Evolutionary conservation across 2,113 vertebrate genomes (phyloP).

Genomic region (Taurulus bubalis): DNA sequence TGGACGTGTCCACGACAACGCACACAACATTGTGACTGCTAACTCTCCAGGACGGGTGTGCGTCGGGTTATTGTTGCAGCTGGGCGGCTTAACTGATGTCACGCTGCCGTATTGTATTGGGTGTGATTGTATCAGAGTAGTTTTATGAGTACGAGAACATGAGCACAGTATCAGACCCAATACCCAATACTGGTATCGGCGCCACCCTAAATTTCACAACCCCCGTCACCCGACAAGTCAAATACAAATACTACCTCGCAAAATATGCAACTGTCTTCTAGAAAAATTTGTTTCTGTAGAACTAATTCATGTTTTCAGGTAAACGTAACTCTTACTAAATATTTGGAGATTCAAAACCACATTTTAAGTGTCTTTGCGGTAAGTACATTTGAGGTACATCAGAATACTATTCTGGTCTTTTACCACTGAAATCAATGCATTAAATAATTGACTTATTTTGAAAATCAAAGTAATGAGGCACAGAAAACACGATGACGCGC

Average conservation of each 20-base stretch:
- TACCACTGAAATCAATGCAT: not conserved
- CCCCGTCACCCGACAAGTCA: not conserved
- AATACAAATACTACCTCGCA: not conserved
- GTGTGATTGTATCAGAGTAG: too few species aligned
- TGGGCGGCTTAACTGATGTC: too few species aligned
- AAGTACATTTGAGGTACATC: not conserved
- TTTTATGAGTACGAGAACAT: too few species aligned
- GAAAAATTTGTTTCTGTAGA: slow-evolving; percentile 2
- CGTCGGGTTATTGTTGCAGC: too few species aligned
- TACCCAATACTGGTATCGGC: too few species aligned
- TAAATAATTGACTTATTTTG: not conserved
- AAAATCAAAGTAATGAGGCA: not conserved
- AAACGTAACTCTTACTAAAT: not conserved
- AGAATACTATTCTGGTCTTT: not conserved
- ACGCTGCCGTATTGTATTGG: too few species aligned
- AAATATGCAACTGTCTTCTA: not conserved
- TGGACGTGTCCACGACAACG: not conserved
- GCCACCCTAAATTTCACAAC: too few species aligned
- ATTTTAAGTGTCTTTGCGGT: not conserved
- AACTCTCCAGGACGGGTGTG: not conserved
- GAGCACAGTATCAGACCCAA: too few species aligned
- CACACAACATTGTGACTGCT: not conserved
- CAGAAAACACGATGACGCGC: not conserved
- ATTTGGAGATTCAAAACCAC: not conserved
- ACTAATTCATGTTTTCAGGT: not conserved